Conservation (phyloP, 2,888 invertebrate genomes). For the Drosophila pullipes region DNA sequence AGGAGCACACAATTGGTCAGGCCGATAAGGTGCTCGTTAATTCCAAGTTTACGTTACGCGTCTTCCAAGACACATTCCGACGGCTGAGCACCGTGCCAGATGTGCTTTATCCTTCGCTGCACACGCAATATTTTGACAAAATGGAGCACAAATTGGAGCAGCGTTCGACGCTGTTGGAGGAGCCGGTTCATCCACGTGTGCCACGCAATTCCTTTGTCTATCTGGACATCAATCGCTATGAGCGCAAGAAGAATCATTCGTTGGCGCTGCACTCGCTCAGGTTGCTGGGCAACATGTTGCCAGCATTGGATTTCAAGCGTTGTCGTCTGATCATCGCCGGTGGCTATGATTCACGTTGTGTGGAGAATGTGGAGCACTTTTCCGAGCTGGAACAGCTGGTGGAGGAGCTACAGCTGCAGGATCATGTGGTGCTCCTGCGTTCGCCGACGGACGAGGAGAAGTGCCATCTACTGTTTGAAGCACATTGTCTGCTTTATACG, state of each 20-base stretch:
- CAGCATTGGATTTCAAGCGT: slow-evolving; percentile 87
- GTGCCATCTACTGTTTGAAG: slow-evolving; percentile 90
- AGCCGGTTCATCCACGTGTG: slow-evolving; percentile 68
- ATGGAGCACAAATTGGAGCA: slow-evolving; percentile 85
- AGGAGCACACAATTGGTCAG: slow-evolving; percentile 93
- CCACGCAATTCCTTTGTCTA: slow-evolving; percentile 89
- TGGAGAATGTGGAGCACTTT: slow-evolving; percentile 95
- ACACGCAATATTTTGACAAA: slow-evolving; percentile 90
- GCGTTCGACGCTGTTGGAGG: slow-evolving; percentile 78
- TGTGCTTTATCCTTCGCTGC: slow-evolving; percentile 97
- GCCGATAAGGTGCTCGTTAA: slow-evolving; percentile 98
- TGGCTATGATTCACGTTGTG: slow-evolving; percentile 95
- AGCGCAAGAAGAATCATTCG: slow-evolving; percentile 97
- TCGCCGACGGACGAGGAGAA: slow-evolving; percentile 96
- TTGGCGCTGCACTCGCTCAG: slow-evolving; percentile 94
- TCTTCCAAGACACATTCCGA: slow-evolving; percentile 94
- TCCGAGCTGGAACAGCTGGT: slow-evolving; percentile 90
- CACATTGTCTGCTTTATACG: slow-evolving; percentile 95
- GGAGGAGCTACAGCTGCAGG: slow-evolving; percentile 88
- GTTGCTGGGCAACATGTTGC: slow-evolving; percentile 87
- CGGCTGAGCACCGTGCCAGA: slow-evolving; percentile 90
- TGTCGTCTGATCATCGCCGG: slow-evolving; percentile 97
- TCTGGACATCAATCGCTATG: slow-evolving; percentile 98
- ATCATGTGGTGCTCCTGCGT: slow-evolving; percentile 92
- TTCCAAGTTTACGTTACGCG: slow-evolving; percentile 96